A percentile compares a stretch with the other conserved stretches of the same genome.
phyloP scores from a whole-genome alignment of 2,113 vertebrate species.

The Henicopernis longicauda region DNA sequence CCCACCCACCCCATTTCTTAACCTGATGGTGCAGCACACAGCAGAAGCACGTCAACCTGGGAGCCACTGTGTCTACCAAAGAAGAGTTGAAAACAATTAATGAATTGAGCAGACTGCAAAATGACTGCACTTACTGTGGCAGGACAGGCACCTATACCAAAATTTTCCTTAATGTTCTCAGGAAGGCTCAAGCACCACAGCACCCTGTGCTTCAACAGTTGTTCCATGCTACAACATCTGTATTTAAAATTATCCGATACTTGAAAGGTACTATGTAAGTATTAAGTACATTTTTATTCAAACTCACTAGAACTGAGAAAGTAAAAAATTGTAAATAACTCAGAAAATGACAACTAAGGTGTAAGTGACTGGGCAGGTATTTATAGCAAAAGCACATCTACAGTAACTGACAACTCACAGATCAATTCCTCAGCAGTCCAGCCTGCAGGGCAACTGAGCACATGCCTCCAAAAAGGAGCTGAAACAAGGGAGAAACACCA shows the following conservation, averaged over 20 bases:
- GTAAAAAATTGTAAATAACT: not conserved
- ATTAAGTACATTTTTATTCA: not conserved
- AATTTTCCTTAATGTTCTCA: not conserved
- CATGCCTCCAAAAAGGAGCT: not conserved
- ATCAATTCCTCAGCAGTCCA: not conserved
- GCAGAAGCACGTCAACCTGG: not conserved
- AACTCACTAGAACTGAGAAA: not conserved
- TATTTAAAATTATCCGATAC: not conserved
- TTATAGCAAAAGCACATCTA: not conserved
- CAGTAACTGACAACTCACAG: not conserved
- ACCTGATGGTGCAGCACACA: not conserved
- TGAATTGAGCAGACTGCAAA: not conserved
- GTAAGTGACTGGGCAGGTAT: not conserved
- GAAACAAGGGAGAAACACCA: not conserved
- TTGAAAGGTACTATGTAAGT: not conserved
- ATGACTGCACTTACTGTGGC: accelerated
- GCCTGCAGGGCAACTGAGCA: not conserved
- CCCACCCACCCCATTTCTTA: accelerated
- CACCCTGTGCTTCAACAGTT: not conserved
- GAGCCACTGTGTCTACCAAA: accelerated
- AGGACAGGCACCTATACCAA: not conserved
- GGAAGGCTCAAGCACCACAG: not conserved
- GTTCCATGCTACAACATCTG: not conserved
- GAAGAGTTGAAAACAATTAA: not conserved
- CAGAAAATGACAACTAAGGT: not conserved